Evolutionary conservation across 2,888 invertebrate species (phyloP), one percentile per base, ranked within the genome.

Genomic region (Uloborus plumipes): DNA sequence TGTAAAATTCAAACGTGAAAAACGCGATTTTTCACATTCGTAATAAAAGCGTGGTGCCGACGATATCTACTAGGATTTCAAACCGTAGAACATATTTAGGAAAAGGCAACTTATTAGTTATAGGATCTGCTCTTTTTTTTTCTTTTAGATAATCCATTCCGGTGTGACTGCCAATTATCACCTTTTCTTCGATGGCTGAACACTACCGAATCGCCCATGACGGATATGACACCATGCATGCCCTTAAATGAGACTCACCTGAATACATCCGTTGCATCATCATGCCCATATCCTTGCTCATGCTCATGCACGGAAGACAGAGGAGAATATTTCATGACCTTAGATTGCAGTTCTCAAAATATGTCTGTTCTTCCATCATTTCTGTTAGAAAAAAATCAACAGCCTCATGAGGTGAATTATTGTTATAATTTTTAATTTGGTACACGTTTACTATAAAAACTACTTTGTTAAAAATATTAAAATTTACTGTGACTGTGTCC

Each of bases 261-360:
- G 22, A 53, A 49, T 0, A 15, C 0, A n/a, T 9, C 13, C n/a
- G 6, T 18, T 13, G 13, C 2, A 14, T 26, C 26, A 26, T 22
- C 20, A 15, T 73, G 66, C 7, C 81, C 65, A n/a, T 39, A 14
- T 0, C 58, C 13, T 2, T 62, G 67, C 22, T 18, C 16, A 13
- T 79, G 79, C 16, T 47, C 3, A 18, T 79, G 79, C 4, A 47
- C 74, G 2, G 9, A 58, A 1, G 62, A 39, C 15, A 51, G 9
- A 1, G n/a, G 50, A 2, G 31, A 13, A 0, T 49, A 49, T 31
- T 76, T 61, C 31, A 72, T 82, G 59, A 20, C 71, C 0, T 55
- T 82, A 20, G 75, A 82, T 16, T 82, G 81, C 70, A 76, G 71
- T 14, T 47, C 58, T 14, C 53, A 49, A 11, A 71, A 71, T 20